Evolutionary conservation across 1,140 invertebrate species (phyloP), one percentile per base, ranked within the genome.

Genomic region (Drosophila bocki): DNA sequence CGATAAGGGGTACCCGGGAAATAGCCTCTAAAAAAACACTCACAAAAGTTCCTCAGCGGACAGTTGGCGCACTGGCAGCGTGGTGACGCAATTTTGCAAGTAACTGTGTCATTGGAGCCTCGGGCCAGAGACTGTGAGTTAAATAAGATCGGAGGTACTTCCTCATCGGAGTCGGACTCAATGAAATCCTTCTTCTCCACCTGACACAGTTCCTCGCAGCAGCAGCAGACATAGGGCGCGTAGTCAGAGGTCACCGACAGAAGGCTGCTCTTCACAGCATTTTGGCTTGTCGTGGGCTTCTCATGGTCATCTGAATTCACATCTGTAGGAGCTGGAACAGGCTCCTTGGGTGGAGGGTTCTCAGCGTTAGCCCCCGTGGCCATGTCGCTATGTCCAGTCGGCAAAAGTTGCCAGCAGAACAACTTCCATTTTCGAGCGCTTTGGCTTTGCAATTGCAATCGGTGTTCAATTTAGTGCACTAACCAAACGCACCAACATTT

Each of bases 61-160:
- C 91, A 92, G 76, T 92, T 92, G 37, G 87, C 82, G 15, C 91
- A 92, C 32, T 78, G 64, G 51, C 91, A 92, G 44, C 62, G 75
- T 22, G 85, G 86, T n/a, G 41, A 35, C 7, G 13, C 32, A 50
- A 86, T 72, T 61, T 64, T 63, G n/a, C 88, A 47, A 12, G 78
- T 80, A 6, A 74, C 78, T 12, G 71, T 60, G 11, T 85, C 84
- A 3, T 58, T 32, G 3, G 82, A 82, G 9, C 59, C 41, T 2
- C 51, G 35, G 17, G 47, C 35, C 26, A 64, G 54, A 19, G 82
- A 70, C 11, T 53, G 61, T 0, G 75, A n/a, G 13, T 42, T 60
- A 2, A 82, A 47, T 7, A 90, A 5, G 26, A 70, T 12, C 4
- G 71, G 67, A 1, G 53, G 67, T 3, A 64, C 48, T 1, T 76